Base-by-base conservation (phyloP, 1,140 invertebrate genomes). In the Lucilia cuprina region DNA sequence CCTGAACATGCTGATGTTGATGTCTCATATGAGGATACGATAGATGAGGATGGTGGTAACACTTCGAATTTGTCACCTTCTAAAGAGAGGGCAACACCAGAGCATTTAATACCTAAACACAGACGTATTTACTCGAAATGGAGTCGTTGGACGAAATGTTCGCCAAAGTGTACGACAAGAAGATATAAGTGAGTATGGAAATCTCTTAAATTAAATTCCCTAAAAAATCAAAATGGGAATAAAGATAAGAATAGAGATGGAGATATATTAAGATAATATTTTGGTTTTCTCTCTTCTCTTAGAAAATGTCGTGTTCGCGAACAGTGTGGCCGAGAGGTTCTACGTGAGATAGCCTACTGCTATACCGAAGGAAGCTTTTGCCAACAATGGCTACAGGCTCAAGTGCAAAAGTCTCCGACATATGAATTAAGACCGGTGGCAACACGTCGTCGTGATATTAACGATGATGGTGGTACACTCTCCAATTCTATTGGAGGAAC, bases 271-370 rank as follows among this genome's bases (percentile, higher is more conserved):
- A 30, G 25, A 30, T 3, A 30, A 30, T 30, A 30, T 2, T 13
- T 70, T 70, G 25, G n/a, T 74, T 41, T 74, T 47, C 12, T 47
- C 2, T 12, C 17, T 49, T 77, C 0, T 87, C 2, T 3, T 9
- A 96, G 96, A 89, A 93, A 94, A 88, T 98, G 97, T 89, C 94
- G 93, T 86, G 94, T 94, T 87, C 93, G 93, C 14, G 92, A 94
- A 17, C 92, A 95, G 84, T 98, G 97, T 88, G 94, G 94, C 0
- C 93, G 93, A 55, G 94, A 95, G 88, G 93, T 95, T 74, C 93
- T 97, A 85, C 93, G 94, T 85, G 95, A 98, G 90, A 95, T 95
- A 4, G 96, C 96, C 8, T 96, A 96, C 86, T 98, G 97, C 88
- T 97, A 96, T 88, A 93, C 94, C 2, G 95, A 96, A 87, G 95